Conservation (phyloP, 1,140 invertebrate species). For the Hestina assimilis region DNA sequence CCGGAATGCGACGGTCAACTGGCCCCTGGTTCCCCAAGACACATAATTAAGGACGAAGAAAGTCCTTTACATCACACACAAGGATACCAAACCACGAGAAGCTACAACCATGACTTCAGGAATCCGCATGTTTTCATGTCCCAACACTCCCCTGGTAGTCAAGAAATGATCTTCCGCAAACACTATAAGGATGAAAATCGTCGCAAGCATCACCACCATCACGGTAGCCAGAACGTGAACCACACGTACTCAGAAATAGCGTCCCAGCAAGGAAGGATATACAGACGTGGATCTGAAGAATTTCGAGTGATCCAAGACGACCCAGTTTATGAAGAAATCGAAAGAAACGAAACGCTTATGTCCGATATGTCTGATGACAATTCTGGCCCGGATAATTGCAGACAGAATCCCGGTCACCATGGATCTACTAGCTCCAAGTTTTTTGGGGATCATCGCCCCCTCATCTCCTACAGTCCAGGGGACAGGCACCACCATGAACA, state of each 20-base stretch:
- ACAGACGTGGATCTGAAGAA: slow-evolving; percentile 72
- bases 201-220: slow-evolving; percentile 68
- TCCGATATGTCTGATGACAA: slow-evolving; percentile 90
- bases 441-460: slow-evolving; percentile 88
- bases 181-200: slow-evolving; percentile 69
- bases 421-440: slow-evolving; percentile 83
- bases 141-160: slow-evolving; percentile 71
- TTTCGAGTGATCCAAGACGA: slow-evolving; percentile 81
- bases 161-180: slow-evolving; percentile 72
- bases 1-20: slow-evolving; percentile 52
- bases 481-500: slow-evolving; percentile 77
- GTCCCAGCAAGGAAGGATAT: slow-evolving; percentile 68
- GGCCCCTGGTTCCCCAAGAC: slow-evolving; percentile 53
- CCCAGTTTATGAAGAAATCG: slow-evolving; percentile 90
- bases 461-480: slow-evolving; percentile 84
- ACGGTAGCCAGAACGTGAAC: slow-evolving; percentile 69
- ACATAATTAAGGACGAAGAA: slow-evolving; percentile 60
- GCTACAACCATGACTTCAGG: slow-evolving; percentile 82
- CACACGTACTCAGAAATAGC: slow-evolving; percentile 82
- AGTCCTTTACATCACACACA: slow-evolving; percentile 64
- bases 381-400: slow-evolving; percentile 87
- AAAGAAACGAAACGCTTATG: slow-evolving; percentile 84
- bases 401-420: slow-evolving; percentile 64
- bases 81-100: slow-evolving; percentile 67
- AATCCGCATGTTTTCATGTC: slow-evolving; percentile 74